Evolutionary conservation across 1,140 invertebrate species (phyloP).

Genomic region (Brachionus plicatilis): DNA sequence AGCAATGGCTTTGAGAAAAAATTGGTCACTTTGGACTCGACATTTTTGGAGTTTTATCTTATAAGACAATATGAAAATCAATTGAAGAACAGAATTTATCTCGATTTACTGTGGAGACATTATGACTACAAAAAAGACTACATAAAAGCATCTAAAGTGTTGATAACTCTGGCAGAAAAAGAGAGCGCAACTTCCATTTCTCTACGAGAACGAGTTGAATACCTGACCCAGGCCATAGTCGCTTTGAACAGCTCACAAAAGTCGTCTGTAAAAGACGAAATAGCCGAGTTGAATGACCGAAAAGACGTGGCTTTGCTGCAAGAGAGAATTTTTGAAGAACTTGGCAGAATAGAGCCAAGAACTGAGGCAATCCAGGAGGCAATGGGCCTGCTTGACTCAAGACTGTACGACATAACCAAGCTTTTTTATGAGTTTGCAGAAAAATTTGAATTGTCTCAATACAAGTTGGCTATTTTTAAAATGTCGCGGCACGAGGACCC

Average conservation of each 20-base stretch:
- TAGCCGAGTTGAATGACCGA: constrained; percentile 83
- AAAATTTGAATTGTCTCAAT: constrained; percentile 58
- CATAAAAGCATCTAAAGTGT: constrained; percentile 80
- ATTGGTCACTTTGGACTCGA: constrained; percentile 66
- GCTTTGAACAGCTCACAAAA: constrained; percentile 35
- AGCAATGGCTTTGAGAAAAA: constrained; percentile 69
- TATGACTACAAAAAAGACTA: constrained; percentile 88
- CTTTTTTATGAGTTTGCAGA: constrained; percentile 63
- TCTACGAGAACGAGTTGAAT: constrained; percentile 70
- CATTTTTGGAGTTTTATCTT: constrained; percentile 75
- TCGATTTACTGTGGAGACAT: constrained; percentile 89
- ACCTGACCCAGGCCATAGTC: constrained; percentile 78
- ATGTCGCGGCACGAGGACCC: neutral
- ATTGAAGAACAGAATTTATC: constrained; percentile 59
- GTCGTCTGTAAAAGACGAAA: constrained; percentile 25
- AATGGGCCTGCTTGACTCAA: constrained; percentile 57
- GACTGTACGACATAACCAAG: constrained; percentile 63
- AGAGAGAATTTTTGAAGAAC: constrained; percentile 43
- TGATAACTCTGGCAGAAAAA: constrained; percentile 77
- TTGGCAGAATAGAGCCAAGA: constrained; percentile 46
- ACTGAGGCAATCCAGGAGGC: constrained; percentile 51
- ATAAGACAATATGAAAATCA: constrained; percentile 59
- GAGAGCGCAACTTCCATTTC: constrained; percentile 60
- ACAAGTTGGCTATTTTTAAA: constrained; percentile 58
- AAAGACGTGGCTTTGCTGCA: constrained; percentile 62